Evolutionary conservation across 2,797 vertebrate species (phyloP), one percentile per base, ranked within the genome.

Genomic region (Halcyon chelicuti): DNA sequence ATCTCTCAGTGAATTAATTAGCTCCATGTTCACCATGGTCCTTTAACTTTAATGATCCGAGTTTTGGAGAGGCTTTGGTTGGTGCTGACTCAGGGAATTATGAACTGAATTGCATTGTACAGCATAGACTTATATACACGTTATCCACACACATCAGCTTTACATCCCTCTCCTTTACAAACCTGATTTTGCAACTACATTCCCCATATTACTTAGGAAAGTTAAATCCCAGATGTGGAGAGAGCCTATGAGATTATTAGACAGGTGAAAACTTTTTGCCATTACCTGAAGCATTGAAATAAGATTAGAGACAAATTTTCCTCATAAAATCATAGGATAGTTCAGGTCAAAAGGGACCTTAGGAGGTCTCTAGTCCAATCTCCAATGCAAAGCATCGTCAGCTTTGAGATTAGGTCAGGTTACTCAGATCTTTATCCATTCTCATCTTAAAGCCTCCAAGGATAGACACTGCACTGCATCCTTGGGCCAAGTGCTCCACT

Each of bases 121-220:
- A 1, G 8, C 3, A 4, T 5, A 68, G 63, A 31, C 7, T 2
- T 4, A 12, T 42, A 25, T 40, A 68, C 29, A 33, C 5, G 15
- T 9, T 15, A 84, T 20, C 16, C 12, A 31, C 3, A 55, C 23
- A 90, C 66, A 33, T 49, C 26, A 76, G 12, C 8, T 14, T 16
- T 26, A 40, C 14, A 23, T 23, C 2, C 16, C 5, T 4, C 4
- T 35, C 15, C 35, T 76, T 49, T 62, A 61, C 20, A 82, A 65
- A 60, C 33, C 8, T 62, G 29, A 19, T 65, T 94, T 82, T 73
- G 13, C 14, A 62, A 65, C 39, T 71, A 11, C 2, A 18, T 52
- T 61, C 18, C 14, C 2, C 2, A 13, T 66, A 40, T 74, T 86
- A 47, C n/a, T 47, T 63, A 55, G 20, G 33, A 86, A 84, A 67